Evolutionary conservation across 2,888 invertebrate species (phyloP).

Genomic region (Hypercompe scribonia): DNA sequence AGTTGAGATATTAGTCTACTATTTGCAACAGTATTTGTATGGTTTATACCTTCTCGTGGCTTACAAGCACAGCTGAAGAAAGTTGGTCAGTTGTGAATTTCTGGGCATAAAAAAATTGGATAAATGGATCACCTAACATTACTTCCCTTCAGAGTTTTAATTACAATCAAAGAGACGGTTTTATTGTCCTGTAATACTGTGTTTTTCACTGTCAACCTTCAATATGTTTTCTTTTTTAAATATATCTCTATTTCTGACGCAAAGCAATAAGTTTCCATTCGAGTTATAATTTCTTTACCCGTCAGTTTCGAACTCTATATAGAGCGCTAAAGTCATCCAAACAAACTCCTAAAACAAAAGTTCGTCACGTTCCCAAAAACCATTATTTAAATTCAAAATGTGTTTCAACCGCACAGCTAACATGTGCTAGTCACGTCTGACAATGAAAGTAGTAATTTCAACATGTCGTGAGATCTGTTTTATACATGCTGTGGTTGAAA

Average conservation of each 20-base stretch:
- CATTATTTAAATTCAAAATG: conserved; percentile 36
- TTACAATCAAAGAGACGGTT: neutral
- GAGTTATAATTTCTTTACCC: neutral
- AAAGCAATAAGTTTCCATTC: neutral
- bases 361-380: conserved; percentile 17
- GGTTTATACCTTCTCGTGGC: no score
- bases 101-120: no score
- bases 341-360: conserved; percentile 17
- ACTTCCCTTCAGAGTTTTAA: neutral
- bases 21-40: neutral
- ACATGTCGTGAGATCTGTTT: conserved; percentile 30
- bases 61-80: neutral
- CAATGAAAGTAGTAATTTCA: conserved; percentile 40
- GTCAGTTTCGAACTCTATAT: neutral
- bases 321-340: neutral
- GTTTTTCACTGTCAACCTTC: neutral
- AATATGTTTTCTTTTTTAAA: neutral
- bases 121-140: neutral
- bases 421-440: conserved; percentile 40
- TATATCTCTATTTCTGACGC: neutral
- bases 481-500: conserved; percentile 9
- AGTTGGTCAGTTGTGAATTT: neutral
- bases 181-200: neutral
- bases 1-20: neutral
- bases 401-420: conserved; percentile 22